Conservation (phyloP, 37 sponge, comb jelly and placozoan genomes). For the Diacarnus erythraeanus region DNA sequence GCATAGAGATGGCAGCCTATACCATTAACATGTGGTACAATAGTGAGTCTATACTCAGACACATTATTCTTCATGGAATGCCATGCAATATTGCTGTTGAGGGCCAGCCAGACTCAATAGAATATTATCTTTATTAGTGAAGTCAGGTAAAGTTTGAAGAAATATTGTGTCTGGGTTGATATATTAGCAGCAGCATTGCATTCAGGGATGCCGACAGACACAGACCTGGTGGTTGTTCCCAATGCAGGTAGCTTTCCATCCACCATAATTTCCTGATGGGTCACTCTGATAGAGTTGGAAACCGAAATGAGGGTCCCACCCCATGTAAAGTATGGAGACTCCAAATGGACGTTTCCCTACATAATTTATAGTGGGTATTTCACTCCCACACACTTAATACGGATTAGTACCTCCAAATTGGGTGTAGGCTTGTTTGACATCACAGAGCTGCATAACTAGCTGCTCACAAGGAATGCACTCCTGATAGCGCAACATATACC, state of each 20-base stretch:
- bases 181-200: not conserved
- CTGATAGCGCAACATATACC: conserved; percentile 79
- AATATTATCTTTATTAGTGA: not conserved
- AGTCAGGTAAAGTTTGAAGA: too few relatives aligned
- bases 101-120: too few relatives aligned
- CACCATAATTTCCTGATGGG: conserved; percentile 99
- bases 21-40: too few relatives aligned
- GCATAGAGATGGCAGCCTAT: conserved; percentile 90
- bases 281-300: conserved; percentile 98
- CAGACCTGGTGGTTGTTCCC: conserved; percentile 88
- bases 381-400: not conserved
- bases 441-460: conserved; percentile 92
- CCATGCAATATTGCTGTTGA: too few relatives aligned
- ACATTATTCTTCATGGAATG: too few relatives aligned
- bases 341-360: conserved; percentile 93
- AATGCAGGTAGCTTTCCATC: conserved; percentile 99
- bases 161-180: too few relatives aligned
- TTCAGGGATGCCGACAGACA: not conserved
- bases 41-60: too few relatives aligned
- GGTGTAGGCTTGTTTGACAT: conserved; percentile 94
- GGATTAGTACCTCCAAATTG: conserved; percentile 98
- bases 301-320: conserved; percentile 95
- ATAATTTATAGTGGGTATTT: not conserved
- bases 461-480: conserved; percentile 97
- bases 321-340: conserved; percentile 98